Evolutionary conservation across 2,797 vertebrate species (phyloP).

Genomic region (Enteromius treurensis): DNA sequence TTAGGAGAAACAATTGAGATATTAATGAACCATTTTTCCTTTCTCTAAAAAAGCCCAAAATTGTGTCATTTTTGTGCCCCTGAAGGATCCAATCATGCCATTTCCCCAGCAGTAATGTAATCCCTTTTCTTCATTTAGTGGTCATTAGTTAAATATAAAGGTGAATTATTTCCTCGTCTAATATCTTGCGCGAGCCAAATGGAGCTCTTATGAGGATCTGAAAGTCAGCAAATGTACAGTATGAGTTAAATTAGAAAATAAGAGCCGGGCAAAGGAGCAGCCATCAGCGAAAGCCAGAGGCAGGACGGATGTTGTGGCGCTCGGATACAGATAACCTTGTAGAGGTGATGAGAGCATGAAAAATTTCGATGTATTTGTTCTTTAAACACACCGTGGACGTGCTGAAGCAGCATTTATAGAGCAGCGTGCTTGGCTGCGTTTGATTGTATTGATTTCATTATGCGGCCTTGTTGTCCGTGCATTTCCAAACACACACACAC

Average conservation of each 20-base stretch:
- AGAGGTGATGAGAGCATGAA: conserved; percentile 21
- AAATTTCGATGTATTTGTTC: conserved; percentile 40
- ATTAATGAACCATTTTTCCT: background rate
- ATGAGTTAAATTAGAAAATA: conserved; percentile 28
- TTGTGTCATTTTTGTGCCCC: background rate
- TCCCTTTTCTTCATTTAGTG: conserved; percentile 1
- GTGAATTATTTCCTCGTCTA: conserved; percentile 21
- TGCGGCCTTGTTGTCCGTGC: conserved; percentile 4
- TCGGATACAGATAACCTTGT: conserved; percentile 44
- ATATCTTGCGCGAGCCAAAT: background rate
- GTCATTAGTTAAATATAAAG: conserved; percentile 29
- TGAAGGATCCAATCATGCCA: background rate
- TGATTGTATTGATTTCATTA: conserved; percentile 58
- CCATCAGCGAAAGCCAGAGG: conserved; percentile 27
- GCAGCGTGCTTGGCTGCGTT: conserved; percentile 15
- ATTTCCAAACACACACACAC: conserved; percentile 43
- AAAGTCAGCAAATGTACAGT: conserved; percentile 26
- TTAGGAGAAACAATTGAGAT: background rate
- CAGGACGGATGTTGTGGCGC: background rate
- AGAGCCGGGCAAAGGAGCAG: background rate
- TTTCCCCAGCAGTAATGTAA: background rate
- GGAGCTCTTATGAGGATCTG: conserved; percentile 17
- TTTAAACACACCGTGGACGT: conserved; percentile 16
- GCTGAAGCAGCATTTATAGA: conserved; percentile 51
- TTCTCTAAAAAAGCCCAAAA: background rate